Evolutionary conservation across 2,113 vertebrate species (phyloP), one percentile per base, ranked within the genome.

Genomic region (Rhipidura dahli): DNA sequence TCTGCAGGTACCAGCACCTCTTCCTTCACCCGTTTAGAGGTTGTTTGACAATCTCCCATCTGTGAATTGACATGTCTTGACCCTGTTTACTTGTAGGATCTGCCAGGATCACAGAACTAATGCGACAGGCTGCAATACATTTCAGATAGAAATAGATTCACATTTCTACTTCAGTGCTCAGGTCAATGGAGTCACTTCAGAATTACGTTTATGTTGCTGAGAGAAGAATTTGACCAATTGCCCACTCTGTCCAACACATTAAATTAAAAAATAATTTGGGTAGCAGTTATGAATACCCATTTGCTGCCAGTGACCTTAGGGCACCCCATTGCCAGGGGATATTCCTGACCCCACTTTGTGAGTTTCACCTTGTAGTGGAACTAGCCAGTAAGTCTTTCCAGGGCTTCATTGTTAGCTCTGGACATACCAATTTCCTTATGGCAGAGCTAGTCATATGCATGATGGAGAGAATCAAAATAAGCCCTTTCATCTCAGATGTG

Each of bases 141-240:
- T 91, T 90, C 70, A 73, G 68, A 83, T n/a, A 88, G 90, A 90
- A 94, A 95, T 76, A 94, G 51, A 86, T 80, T 71, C 79, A 63
- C 60, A 33, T 96, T 95, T 96, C 92, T 96, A 86, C 87, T 90
- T 95, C 87, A 90, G 63, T 71, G 83, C 87, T 93, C 68, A 71
- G 93, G 93, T 95, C 92, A 95, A 49, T 59, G 66, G 81, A 93
- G 71, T 94, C 87, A 76, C 73, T 91, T 91, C 63, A 93, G 78
- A 94, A 87, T 93, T 94, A 66, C 73, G 63, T 91, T 88, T 83
- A 51, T 44, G 54, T 39, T 73, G 33, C 78, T 51, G 49, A 72
- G 78, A 85, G 90, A 79, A 94, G 71, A 90, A 66, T 83, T 90
- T 91, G 63, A 89, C 87, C 93, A 66, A 60, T 70, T 0, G 5